Conservation (phyloP, 2,888 invertebrate genomes). For the Ellobium chinense region DNA sequence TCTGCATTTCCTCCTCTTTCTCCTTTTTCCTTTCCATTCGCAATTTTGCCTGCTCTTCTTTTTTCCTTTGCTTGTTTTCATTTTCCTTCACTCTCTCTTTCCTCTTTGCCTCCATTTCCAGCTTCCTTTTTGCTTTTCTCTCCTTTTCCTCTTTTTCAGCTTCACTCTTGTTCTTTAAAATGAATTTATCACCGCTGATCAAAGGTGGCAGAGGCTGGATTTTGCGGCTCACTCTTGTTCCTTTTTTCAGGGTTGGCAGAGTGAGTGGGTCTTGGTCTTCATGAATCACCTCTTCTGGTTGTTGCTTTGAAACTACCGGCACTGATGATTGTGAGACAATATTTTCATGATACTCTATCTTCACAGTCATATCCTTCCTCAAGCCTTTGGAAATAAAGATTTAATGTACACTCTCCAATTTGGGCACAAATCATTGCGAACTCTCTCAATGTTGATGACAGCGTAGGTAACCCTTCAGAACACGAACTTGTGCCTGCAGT, state of each 20-base stretch:
- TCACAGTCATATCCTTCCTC: conserved; percentile 20
- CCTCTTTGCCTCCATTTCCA: neutral
- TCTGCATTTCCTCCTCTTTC: neutral
- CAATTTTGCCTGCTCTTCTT: neutral
- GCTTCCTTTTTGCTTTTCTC: neutral
- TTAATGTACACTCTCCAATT: neutral
- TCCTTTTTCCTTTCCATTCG: conserved; percentile 8
- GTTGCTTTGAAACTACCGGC: no score
- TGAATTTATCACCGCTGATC: neutral
- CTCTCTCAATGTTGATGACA: neutral
- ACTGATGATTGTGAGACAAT: neutral
- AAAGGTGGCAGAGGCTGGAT: neutral
- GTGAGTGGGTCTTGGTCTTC: neutral
- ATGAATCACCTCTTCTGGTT: no score
- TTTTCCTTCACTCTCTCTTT: neutral
- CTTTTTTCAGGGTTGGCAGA: neutral
- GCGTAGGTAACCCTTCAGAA: neutral
- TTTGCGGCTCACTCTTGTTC: neutral
- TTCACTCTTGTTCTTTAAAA: neutral
- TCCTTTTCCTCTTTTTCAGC: neutral
- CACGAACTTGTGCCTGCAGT: neutral
- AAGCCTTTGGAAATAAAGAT: neutral
- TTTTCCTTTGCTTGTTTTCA: conserved; percentile 16
- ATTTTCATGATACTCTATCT: neutral
- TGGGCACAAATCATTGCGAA: conserved; percentile 23